These are phyloP conservation scores for Pseudochaenichthys georgianus DNA, from an alignment of 2,797 vertebrate species.

Conservation along the genomic window DNA sequence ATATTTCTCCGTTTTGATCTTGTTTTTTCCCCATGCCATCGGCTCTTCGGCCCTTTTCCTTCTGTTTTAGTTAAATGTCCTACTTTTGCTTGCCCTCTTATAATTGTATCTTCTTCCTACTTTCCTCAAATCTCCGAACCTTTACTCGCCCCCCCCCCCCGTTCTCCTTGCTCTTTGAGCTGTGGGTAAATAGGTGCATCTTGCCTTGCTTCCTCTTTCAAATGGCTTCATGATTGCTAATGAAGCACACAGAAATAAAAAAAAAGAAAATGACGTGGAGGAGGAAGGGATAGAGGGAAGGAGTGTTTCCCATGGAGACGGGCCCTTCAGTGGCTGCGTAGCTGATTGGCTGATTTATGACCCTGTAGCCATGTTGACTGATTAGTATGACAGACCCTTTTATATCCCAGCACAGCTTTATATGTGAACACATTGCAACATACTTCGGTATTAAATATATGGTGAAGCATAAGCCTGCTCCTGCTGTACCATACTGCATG, in stretches of 20 bases:
- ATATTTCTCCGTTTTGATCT: conserved; percentile 10
- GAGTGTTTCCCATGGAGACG: conserved; percentile 71
- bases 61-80: conserved; percentile 8
- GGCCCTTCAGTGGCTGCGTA: conserved; percentile 43
- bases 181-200: conserved; percentile 61
- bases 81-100: neutral
- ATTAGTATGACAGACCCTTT: conserved; percentile 61
- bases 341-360: conserved; percentile 74
- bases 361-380: conserved; percentile 61
- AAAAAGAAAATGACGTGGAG: conserved; percentile 41
- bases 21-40: neutral
- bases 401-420: conserved; percentile 50
- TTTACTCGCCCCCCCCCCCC: neutral
- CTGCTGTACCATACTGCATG: conserved; percentile 21
- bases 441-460: conserved; percentile 10
- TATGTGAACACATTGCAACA: conserved; percentile 37
- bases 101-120: conserved; percentile 29
- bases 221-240: conserved; percentile 77
- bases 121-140: neutral
- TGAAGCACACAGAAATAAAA: conserved; percentile 62
- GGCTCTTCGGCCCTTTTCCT: neutral
- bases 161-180: conserved; percentile 45
- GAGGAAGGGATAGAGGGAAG: conserved; percentile 54
- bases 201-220: conserved; percentile 69
- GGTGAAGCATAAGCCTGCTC: conserved; percentile 14